phyloP scores from a whole-genome alignment of 1,140 invertebrate genomes.

The Olivierus martensii region DNA sequence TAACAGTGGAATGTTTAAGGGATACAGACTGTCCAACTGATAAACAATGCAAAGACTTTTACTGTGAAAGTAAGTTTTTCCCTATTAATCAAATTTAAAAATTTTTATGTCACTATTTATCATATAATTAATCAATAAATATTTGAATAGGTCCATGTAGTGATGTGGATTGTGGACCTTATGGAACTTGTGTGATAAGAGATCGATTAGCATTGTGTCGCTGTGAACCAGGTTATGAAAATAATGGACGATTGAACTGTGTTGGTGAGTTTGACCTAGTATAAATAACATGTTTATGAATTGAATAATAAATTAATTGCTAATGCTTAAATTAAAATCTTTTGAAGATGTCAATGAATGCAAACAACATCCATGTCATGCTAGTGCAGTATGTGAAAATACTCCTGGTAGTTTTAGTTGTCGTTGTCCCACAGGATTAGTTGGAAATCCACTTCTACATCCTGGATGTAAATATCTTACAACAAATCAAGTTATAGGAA shows the following conservation, averaged over 20 bases:
- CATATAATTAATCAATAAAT: neutral
- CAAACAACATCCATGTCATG: conserved; percentile 19
- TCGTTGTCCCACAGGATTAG: conserved; percentile 38
- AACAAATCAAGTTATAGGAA: neutral
- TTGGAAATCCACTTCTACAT: conserved; percentile 49
- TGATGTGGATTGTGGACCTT: conserved; percentile 20
- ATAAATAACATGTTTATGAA: too few species aligned
- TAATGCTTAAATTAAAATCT: neutral
- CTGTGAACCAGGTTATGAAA: conserved; percentile 24
- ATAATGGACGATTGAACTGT: conserved; percentile 20
- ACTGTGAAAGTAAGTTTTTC: conserved; percentile 21
- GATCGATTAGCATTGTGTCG: conserved; percentile 22
- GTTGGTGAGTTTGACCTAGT: conserved; percentile 8
- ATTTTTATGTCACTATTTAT: neutral
- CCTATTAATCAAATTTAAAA: neutral
- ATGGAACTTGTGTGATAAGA: conserved; percentile 23
- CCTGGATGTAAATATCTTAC: conserved; percentile 18
- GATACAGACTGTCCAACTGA: conserved; percentile 31
- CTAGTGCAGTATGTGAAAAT: conserved; percentile 41
- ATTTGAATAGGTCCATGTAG: conserved; percentile 19
- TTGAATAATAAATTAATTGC: too few species aligned
- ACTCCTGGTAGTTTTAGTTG: conserved; percentile 58
- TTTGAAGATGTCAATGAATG: conserved; percentile 23
- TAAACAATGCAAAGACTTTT: conserved; percentile 21
- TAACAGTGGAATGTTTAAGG: conserved; percentile 38